These are phyloP conservation scores for Abramis brama DNA, from an alignment of 2,113 vertebrate genomes.

Conservation along the genomic window DNA sequence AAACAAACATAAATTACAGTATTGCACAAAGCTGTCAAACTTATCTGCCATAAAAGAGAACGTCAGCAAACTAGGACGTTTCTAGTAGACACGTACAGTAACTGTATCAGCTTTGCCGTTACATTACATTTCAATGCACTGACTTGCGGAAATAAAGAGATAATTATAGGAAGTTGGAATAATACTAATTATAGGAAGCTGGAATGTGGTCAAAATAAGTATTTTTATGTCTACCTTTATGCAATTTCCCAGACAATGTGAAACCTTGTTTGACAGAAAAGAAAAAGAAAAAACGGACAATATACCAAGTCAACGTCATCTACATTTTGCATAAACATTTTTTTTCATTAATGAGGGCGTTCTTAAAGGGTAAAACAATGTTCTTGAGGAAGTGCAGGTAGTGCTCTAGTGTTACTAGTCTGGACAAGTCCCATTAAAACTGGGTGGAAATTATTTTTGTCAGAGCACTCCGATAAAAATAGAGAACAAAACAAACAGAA, in stretches of 20 bases:
- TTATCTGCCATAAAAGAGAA: conserved; percentile 34
- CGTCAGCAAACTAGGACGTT: conserved; percentile 7
- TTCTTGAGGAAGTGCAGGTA: conserved; percentile 7
- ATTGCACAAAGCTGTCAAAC: conserved; percentile 55
- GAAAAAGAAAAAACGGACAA: background rate
- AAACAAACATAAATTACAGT: conserved; percentile 36
- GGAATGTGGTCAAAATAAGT: conserved; percentile 62
- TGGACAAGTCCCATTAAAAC: conserved; percentile 23
- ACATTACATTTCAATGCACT: background rate
- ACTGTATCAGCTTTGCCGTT: background rate
- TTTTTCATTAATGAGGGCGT: background rate
- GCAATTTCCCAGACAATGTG: background rate
- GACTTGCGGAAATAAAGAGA: conserved; percentile 19
- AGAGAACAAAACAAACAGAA: conserved; percentile 41
- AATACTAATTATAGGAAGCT: conserved; percentile 14
- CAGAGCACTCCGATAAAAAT: conserved; percentile 27
- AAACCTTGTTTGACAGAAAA: background rate
- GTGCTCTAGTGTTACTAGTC: conserved; percentile 20
- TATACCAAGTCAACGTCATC: background rate
- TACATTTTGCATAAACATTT: background rate
- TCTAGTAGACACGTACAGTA: background rate
- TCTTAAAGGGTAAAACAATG: conserved; percentile 2
- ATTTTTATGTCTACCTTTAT: background rate
- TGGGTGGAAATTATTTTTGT: conserved; percentile 43
- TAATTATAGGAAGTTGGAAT: conserved; percentile 45